A percentile compares a stretch with the other conserved stretches of the same genome.
These are phyloP conservation scores for Poecilia latipinna DNA, from an alignment of 2,113 vertebrate species.

Conservation along the genomic window DNA sequence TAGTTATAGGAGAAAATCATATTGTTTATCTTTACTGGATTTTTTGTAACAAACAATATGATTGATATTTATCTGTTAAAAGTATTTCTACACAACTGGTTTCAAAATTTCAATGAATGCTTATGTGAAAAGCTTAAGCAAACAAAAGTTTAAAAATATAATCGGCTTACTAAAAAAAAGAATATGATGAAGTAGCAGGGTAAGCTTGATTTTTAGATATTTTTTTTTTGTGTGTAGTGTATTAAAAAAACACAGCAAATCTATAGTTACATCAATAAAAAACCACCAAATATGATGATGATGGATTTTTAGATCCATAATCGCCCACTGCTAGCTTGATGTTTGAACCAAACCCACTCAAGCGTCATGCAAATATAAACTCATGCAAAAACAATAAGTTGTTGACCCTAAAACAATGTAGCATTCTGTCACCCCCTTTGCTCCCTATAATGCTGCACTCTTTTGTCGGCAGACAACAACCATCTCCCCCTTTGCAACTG, in stretches of 20 bases:
- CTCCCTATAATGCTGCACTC: constrained; percentile 79
- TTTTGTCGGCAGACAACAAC: constrained; percentile 82
- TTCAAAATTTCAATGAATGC: background rate
- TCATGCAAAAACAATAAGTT: constrained; percentile 78
- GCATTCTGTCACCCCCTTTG: constrained; percentile 83
- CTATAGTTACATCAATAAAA: background rate
- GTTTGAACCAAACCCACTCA: constrained; percentile 22
- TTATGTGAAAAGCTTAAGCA: background rate
- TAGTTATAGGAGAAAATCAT: background rate
- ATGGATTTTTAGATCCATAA: constrained; percentile 17
- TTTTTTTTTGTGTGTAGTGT: background rate
- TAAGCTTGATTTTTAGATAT: background rate
- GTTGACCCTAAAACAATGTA: constrained; percentile 85
- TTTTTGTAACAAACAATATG: background rate
- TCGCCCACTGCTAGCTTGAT: background rate
- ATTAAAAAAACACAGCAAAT: background rate
- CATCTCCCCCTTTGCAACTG: constrained; percentile 81
- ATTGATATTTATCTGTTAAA: background rate
- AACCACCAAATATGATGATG: background rate
- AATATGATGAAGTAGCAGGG: background rate
- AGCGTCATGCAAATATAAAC: constrained; percentile 60
- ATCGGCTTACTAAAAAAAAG: background rate
- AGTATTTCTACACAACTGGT: background rate
- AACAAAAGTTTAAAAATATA: background rate
- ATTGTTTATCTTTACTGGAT: background rate